Evolutionary conservation across 1,140 invertebrate genomes (phyloP).

Genomic region (Panonychus citri): DNA sequence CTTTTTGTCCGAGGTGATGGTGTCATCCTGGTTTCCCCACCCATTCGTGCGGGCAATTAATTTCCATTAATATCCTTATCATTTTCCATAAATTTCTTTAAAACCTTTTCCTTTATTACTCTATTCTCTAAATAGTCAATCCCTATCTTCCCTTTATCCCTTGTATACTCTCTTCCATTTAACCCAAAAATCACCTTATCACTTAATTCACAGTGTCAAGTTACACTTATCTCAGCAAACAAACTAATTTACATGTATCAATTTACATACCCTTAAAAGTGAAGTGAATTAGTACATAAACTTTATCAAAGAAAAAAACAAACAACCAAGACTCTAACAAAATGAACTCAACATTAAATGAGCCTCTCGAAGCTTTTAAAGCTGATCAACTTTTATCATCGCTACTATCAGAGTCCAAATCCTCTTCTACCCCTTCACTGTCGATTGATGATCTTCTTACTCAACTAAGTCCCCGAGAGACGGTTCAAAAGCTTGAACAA

Average conservation of each 20-base stretch:
- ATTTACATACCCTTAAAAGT: no score
- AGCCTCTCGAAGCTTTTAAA: no score
- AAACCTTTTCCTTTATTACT: background rate
- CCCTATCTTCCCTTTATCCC: no score
- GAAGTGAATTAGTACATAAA: no score
- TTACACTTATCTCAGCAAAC: no score
- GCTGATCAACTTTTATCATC: background rate
- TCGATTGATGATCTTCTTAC: background rate
- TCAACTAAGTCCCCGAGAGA: background rate
- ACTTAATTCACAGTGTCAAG: no score
- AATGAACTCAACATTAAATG: background rate
- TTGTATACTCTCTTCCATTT: no score
- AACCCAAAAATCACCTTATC: no score
- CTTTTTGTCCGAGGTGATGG: slow-evolving; percentile 93
- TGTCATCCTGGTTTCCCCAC: slow-evolving; percentile 90
- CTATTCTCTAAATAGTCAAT: no score
- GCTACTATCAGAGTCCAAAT: background rate
- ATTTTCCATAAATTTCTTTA: background rate
- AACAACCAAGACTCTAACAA: no score
- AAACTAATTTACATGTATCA: no score
- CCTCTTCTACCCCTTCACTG: background rate
- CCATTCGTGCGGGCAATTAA: slow-evolving; percentile 35
- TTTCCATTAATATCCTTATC: background rate
- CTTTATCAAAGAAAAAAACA: no score
- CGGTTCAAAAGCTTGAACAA: background rate